Evolutionary conservation across 2,888 invertebrate species (phyloP).

Genomic region (Eledona agricola): DNA sequence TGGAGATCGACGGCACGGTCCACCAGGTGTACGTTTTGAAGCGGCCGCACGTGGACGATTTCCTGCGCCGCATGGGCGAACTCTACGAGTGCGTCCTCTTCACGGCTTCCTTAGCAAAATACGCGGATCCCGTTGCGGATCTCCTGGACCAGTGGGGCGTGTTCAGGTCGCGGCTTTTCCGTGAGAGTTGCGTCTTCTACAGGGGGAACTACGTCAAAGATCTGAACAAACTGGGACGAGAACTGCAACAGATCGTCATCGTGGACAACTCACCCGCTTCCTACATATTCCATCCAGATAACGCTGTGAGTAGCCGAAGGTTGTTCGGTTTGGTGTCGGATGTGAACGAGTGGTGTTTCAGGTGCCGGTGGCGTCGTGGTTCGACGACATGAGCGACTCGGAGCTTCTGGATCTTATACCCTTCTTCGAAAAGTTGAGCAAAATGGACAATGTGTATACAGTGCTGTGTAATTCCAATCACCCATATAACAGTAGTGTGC

Average conservation of each 20-base stretch:
- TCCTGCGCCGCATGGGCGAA: constrained; percentile 96
- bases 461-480: constrained; percentile 93
- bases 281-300: constrained; percentile 99
- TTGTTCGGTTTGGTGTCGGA: constrained; percentile 5
- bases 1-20: constrained; percentile 98
- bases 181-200: constrained; percentile 99
- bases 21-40: constrained; percentile 99
- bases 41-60: constrained; percentile 99
- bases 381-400: constrained; percentile 98
- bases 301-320: constrained; percentile 82
- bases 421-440: constrained; percentile 96
- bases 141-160: constrained; percentile 96
- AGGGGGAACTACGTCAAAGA: constrained; percentile 99
- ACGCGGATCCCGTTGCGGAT: constrained; percentile 99
- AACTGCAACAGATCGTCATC: constrained; percentile 95
- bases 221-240: constrained; percentile 95
- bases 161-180: constrained; percentile 94
- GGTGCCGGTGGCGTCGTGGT: constrained; percentile 99
- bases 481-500: constrained; percentile 70
- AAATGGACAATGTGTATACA: constrained; percentile 96
- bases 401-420: constrained; percentile 97
- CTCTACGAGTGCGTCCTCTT: constrained; percentile 99
- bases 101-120: constrained; percentile 99
- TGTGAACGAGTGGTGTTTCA: too few relatives aligned
- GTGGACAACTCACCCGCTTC: constrained; percentile 99